A percentile compares a stretch with the other conserved stretches of the same genome.
Evolutionary conservation across 2,113 vertebrate genomes (phyloP).

Genomic region (Nematolebias whitei): DNA sequence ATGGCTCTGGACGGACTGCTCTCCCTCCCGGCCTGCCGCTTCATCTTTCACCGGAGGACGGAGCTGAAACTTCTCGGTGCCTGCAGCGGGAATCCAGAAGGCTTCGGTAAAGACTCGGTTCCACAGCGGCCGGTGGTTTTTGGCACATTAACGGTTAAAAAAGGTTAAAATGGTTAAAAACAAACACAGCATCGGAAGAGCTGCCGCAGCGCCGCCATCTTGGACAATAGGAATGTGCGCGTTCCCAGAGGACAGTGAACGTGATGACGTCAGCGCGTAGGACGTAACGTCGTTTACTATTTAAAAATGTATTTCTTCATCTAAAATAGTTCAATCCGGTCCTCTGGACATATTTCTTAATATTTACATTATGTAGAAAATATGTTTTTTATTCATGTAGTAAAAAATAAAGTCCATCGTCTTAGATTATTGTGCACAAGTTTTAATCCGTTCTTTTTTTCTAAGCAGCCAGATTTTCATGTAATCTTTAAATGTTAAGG

Average conservation of each 20-base stretch:
- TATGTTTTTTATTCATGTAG: too few species aligned
- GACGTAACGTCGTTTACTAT: constrained; percentile 43
- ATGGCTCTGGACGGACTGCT: constrained; percentile 82
- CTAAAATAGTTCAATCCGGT: too few species aligned
- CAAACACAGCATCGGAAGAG: constrained; percentile 73
- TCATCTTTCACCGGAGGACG: constrained; percentile 80
- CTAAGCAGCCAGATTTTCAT: too few species aligned
- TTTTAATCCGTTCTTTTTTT: too few species aligned
- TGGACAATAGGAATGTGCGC: constrained; percentile 93
- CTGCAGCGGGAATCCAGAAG: constrained; percentile 48
- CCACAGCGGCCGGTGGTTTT: neutral
- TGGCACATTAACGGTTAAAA: constrained; percentile 4
- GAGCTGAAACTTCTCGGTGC: constrained; percentile 72
- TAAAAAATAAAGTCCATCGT: too few species aligned
- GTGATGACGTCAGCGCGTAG: constrained; percentile 18
- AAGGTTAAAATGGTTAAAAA: constrained; percentile 60
- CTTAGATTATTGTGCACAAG: too few species aligned
- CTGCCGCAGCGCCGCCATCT: constrained; percentile 90
- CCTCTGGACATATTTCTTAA: too few species aligned
- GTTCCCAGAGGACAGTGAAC: constrained; percentile 60
- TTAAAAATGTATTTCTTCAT: too few species aligned
- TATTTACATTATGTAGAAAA: too few species aligned
- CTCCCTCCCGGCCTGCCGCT: constrained; percentile 91
- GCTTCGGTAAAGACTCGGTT: constrained; percentile 3
- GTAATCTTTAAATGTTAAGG: too few species aligned